phyloP scores from a whole-genome alignment of 2,888 invertebrate species.

The Adelognathus sp. region DNA sequence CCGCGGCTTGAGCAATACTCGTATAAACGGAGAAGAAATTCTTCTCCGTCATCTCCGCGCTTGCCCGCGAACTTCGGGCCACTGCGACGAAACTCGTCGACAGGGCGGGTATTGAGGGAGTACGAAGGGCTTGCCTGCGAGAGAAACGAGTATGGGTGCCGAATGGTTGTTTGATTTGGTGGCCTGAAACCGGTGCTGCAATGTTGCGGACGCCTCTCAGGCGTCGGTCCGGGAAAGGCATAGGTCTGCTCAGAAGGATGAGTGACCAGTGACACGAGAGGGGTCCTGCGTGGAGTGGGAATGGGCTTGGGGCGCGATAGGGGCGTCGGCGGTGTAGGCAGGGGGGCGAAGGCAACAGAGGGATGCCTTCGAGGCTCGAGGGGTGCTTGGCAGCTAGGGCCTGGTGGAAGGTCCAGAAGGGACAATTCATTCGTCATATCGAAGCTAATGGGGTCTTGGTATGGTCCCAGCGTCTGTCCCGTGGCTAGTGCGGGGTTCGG shows the following conservation, averaged over 20 bases:
- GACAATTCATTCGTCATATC: neutral
- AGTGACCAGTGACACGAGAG: neutral
- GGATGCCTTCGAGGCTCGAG: neutral
- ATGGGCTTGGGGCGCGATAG: neutral
- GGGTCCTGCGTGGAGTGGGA: neutral
- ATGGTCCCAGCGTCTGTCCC: neutral
- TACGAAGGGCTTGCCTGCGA: too few species aligned
- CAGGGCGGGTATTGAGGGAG: too few species aligned
- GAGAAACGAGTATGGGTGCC: too few species aligned
- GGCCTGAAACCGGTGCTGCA: neutral
- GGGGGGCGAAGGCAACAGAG: neutral
- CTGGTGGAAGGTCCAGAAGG: too few species aligned
- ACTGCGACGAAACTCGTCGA: neutral
- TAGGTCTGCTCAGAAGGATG: neutral
- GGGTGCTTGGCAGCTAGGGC: too few species aligned
- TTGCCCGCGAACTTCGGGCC: constrained; percentile 10
- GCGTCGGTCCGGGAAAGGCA: neutral
- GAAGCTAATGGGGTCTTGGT: neutral
- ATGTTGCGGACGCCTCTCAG: neutral
- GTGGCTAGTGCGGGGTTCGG: neutral
- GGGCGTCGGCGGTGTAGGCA: neutral
- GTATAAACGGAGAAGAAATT: constrained; percentile 5
- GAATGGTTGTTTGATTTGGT: too few species aligned
- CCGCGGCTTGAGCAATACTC: neutral
- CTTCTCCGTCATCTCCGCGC: constrained; percentile 1